phyloP scores from a whole-genome alignment of 1,140 invertebrate genomes.

The Heliconius eleuchia region DNA sequence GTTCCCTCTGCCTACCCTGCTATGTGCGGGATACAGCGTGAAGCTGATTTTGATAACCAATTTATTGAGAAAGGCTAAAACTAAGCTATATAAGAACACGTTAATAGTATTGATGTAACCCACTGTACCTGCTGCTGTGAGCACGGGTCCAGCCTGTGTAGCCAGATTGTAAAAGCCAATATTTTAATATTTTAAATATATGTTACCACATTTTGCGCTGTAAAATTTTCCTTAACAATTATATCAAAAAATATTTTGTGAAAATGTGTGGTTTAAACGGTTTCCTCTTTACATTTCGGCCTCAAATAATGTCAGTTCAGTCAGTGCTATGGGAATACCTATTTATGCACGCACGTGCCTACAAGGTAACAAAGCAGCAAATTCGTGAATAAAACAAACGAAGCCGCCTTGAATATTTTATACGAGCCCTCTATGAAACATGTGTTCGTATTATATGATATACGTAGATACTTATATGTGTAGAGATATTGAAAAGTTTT shows the following conservation, averaged over 20 bases:
- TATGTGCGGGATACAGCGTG: no score
- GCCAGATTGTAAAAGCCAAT: no score
- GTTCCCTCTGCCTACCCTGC: no score
- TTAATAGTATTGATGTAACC: no score
- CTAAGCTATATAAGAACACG: no score
- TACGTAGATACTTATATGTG: neutral
- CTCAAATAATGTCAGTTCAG: neutral
- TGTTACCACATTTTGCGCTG: neutral
- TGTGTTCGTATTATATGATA: neutral
- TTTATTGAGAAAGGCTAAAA: no score
- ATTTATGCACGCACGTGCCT: conserved; percentile 39
- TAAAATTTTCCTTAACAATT: neutral
- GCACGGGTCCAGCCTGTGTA: no score
- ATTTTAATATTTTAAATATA: neutral
- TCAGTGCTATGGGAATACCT: conserved; percentile 25
- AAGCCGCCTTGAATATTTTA: conserved; percentile 47
- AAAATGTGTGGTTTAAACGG: neutral
- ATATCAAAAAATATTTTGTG: neutral
- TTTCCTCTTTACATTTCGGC: neutral
- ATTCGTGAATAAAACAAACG: conserved; percentile 48
- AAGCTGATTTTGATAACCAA: no score
- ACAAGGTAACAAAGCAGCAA: conserved; percentile 40
- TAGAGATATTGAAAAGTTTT: neutral
- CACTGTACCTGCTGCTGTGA: no score
- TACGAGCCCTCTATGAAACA: conserved; percentile 12